Evolutionary conservation across 2,888 invertebrate genomes (phyloP), one percentile per base, ranked within the genome.

Genomic region (Cancer borealis): DNA sequence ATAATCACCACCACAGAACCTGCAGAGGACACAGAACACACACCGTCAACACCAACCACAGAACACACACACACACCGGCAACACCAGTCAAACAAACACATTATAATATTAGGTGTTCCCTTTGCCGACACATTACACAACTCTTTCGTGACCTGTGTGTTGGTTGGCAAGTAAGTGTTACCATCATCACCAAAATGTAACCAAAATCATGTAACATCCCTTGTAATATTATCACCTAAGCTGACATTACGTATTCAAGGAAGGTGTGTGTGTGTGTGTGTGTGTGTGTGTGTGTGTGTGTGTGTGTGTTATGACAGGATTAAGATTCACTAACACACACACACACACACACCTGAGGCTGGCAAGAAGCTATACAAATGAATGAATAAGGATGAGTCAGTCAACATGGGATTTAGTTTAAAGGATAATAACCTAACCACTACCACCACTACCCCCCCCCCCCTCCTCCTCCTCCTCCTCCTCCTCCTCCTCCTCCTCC

Each of bases 1-100:
- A 98, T 97, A 88, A 99, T 98, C 17, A 99, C 99, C 96, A 99
- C 98, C 1, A 99, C 97, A 0, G 99, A 99, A 92, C 99, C 95
- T 95, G 94, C 10, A 39, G 30, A 73, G 26, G 26, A 54, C 21
- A 49, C 49, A 66, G 30, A 92, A 45, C 21, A 21, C 10, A 73
- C 39, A 54, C n/a, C 54, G 30, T 30, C 26, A 91, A 54, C 4
- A 88, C 30, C 30, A 45, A 8, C 88, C 88, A 26, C 21, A 88
- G 45, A 88, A 26, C 26, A 30, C 39, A 39, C 39, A 88, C 30
- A n/a, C 88, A 88, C 88, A n/a, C 39, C 17, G 14, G 39, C 1
- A 21, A n/a, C 73, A 17, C 88, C 26, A 26, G 30, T 30, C 5
- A 26, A 26, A 88, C 88, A 30, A 39, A 17, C 17, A 88, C 14